These are phyloP conservation scores for Speoplatyrhinus poulsoni DNA, from an alignment of 2,113 vertebrate genomes.

Conservation along the genomic window DNA sequence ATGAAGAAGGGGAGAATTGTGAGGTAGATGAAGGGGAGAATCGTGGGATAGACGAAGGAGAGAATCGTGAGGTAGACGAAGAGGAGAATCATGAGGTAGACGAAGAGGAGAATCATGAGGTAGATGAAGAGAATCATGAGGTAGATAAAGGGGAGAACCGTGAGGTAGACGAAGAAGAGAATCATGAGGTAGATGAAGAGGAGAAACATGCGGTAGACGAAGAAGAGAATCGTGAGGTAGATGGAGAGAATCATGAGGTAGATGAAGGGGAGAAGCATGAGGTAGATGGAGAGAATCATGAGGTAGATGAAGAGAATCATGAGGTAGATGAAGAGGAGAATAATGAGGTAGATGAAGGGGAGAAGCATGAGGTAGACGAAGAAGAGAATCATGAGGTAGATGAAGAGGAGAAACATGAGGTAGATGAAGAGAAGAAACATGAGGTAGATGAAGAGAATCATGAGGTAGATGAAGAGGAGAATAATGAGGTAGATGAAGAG, in stretches of 20 bases:
- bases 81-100: neutral
- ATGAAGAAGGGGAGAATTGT: slow-evolving; percentile 6
- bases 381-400: neutral
- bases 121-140: neutral
- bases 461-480: neutral
- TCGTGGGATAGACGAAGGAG: too few relatives aligned
- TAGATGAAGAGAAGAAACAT: neutral
- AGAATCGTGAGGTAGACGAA: slow-evolving; percentile 2
- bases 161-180: neutral
- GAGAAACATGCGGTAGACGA: neutral
- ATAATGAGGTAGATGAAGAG: neutral
- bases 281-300: neutral
- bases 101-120: neutral
- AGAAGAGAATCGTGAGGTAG: neutral
- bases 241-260: neutral
- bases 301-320: neutral
- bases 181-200: neutral
- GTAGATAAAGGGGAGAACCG: neutral
- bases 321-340: neutral
- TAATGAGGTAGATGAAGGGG: neutral
- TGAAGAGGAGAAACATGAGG: neutral
- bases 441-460: neutral
- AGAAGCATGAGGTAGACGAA: neutral
- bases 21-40: neutral
- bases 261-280: neutral